Evolutionary conservation across 92 coral and sea anemone genomes (phyloP).

Genomic region (Paramuricea clavata): DNA sequence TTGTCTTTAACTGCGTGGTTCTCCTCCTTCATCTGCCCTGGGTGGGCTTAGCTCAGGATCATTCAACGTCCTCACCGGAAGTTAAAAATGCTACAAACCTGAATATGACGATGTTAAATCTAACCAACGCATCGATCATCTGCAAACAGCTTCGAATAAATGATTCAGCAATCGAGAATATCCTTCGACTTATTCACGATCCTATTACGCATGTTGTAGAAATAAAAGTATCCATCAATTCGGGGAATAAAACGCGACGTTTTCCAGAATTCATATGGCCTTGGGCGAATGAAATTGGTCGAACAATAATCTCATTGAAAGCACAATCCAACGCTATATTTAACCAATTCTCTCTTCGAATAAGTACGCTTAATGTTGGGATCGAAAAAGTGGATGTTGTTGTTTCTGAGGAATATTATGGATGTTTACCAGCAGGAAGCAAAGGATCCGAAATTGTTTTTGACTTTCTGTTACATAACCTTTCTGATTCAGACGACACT

Average conservation of each 20-base stretch:
- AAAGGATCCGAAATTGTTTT: neutral
- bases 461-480: neutral
- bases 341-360: neutral
- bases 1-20: neutral
- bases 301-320: neutral
- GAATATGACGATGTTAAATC: neutral
- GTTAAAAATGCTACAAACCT: neutral
- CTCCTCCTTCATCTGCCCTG: neutral
- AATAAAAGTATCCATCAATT: neutral
- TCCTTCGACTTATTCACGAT: neutral
- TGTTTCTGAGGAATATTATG: neutral
- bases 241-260: neutral
- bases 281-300: conserved; percentile 9
- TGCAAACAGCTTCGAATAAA: neutral
- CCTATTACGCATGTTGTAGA: neutral
- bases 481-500: neutral
- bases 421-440: conserved; percentile 5
- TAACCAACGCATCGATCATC: neutral
- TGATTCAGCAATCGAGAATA: neutral
- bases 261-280: neutral
- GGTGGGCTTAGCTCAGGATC: neutral
- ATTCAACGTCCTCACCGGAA: neutral
- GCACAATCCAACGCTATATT: neutral
- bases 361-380: neutral
- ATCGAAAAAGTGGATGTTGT: conserved; percentile 5